These are phyloP conservation scores for Alectura lathami DNA, from an alignment of 2,113 vertebrate species.

Conservation along the genomic window DNA sequence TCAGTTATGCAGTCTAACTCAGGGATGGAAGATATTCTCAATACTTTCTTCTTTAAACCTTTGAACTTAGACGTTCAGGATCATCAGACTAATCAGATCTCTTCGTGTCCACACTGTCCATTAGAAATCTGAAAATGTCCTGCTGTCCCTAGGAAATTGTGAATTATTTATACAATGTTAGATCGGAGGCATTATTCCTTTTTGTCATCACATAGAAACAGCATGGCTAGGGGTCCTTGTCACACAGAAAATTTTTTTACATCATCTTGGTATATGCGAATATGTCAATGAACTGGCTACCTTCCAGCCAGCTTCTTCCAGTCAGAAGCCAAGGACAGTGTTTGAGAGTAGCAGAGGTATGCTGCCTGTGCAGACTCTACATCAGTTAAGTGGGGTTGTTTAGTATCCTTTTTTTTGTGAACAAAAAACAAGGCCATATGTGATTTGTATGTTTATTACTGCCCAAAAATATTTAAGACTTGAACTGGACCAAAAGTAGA, in stretches of 20 bases:
- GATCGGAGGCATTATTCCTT: too few species aligned
- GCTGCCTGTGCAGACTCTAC: neutral
- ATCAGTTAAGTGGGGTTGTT: neutral
- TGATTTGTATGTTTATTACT: neutral
- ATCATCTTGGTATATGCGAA: neutral
- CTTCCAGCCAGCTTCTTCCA: neutral
- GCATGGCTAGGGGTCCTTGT: neutral
- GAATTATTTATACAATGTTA: neutral
- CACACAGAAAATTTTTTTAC: neutral
- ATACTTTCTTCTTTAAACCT: neutral
- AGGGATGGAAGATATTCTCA: neutral
- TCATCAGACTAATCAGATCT: neutral
- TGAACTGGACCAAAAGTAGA: neutral
- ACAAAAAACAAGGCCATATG: neutral
- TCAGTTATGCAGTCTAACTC: rapidly evolving
- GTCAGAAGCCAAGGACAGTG: neutral
- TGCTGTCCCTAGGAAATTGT: neutral
- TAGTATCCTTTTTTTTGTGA: neutral
- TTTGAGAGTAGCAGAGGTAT: neutral
- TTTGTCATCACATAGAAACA: neutral
- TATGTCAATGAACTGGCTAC: neutral
- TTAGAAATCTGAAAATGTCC: neutral
- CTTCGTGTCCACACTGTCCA: neutral
- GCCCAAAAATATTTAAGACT: neutral
- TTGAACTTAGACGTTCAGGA: neutral